Conservation (phyloP, 2,888 invertebrate genomes). For the Drosophila mayaguana region DNA sequence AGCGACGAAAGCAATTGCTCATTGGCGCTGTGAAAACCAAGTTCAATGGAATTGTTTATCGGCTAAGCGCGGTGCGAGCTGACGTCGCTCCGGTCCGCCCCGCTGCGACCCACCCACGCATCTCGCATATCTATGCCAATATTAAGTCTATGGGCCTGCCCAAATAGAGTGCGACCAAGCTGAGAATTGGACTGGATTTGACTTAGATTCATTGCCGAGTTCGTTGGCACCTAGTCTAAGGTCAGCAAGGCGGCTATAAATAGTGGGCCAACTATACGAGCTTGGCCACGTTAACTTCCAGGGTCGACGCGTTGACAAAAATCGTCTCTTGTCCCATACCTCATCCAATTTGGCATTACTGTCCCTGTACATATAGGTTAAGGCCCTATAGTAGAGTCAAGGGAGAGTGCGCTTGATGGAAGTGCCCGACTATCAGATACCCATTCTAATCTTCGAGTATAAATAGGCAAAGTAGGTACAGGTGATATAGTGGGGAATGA, state of each 20-base stretch:
- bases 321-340: conserved; percentile 44
- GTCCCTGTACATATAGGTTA: conserved; percentile 33
- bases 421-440: background rate
- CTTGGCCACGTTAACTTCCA: conserved; percentile 54
- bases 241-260: conserved; percentile 38
- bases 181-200: conserved; percentile 25
- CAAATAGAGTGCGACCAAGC: conserved; percentile 50
- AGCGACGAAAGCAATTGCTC: conserved; percentile 45
- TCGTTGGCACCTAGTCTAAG: conserved; percentile 71
- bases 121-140: conserved; percentile 50
- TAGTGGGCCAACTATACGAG: conserved; percentile 53
- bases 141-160: conserved; percentile 35
- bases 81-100: conserved; percentile 23
- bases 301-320: conserved; percentile 59
- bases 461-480: no score
- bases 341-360: conserved; percentile 16
- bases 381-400: background rate
- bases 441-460: background rate
- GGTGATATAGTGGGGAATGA: no score
- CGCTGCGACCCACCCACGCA: conserved; percentile 40
- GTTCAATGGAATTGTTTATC: conserved; percentile 71
- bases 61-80: background rate
- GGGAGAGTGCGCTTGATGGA: background rate
- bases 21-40: conserved; percentile 39
- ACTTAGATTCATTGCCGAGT: conserved; percentile 71